Evolutionary conservation across 2,888 invertebrate species (phyloP).

Genomic region (Spatulosminthurus flaviceps): DNA sequence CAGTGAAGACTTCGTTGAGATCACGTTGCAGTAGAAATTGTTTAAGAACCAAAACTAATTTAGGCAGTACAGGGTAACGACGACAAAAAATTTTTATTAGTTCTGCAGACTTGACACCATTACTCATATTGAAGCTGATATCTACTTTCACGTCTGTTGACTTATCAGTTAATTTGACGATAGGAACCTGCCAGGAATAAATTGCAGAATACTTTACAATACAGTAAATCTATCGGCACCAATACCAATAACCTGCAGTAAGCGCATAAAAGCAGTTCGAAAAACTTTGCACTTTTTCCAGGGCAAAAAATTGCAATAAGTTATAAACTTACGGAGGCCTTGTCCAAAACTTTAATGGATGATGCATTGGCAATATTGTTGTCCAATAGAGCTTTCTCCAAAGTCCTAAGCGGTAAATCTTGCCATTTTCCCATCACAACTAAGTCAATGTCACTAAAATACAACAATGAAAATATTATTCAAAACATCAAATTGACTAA

Average conservation of each 20-base stretch:
- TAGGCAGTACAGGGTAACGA: slow-evolving; percentile 88
- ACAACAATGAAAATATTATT: slow-evolving; percentile 4
- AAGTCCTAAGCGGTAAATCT: slow-evolving; percentile 86
- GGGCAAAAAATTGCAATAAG: neutral
- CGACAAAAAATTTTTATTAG: slow-evolving; percentile 91
- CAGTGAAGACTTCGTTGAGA: slow-evolving; percentile 99
- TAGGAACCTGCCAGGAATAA: slow-evolving; percentile 74
- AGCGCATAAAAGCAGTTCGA: too few relatives aligned
- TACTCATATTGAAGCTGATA: slow-evolving; percentile 99
- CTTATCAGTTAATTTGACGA: slow-evolving; percentile 94
- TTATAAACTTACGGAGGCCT: slow-evolving; percentile 82
- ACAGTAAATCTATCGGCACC: neutral
- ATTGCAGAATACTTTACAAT: neutral
- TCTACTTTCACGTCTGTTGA: slow-evolving; percentile 91
- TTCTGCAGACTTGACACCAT: slow-evolving; percentile 95
- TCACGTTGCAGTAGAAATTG: slow-evolving; percentile 98
- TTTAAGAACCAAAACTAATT: slow-evolving; percentile 95
- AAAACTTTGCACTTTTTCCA: too few relatives aligned
- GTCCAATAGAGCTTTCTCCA: slow-evolving; percentile 88
- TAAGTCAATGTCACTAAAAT: slow-evolving; percentile 76
- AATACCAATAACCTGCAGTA: neutral
- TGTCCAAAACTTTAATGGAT: slow-evolving; percentile 94
- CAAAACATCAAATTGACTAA: too few relatives aligned
- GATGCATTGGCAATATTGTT: slow-evolving; percentile 88
- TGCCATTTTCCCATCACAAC: slow-evolving; percentile 85